Conservation (phyloP, 2,888 invertebrate genomes). For the Aricia artaxerxes region DNA sequence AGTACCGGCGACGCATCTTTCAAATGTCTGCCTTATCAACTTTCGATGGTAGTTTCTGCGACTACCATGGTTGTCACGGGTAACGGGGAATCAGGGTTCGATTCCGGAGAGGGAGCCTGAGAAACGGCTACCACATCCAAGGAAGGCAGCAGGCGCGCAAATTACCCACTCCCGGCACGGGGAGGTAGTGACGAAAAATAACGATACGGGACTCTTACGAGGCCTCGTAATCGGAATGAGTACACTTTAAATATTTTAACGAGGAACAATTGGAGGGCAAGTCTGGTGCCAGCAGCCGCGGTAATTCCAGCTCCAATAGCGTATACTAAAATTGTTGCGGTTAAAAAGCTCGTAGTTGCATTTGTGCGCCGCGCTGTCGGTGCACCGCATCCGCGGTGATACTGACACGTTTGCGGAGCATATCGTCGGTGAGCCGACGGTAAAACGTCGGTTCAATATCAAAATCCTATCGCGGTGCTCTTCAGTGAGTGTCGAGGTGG, state of each 20-base stretch:
- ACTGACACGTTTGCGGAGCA: constrained; percentile 50
- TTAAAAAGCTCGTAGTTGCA: constrained; percentile 83
- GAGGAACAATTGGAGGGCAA: constrained; percentile 84
- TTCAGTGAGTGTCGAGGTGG: constrained; percentile 40
- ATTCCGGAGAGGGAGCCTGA: constrained; percentile 87
- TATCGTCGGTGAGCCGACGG: constrained; percentile 54
- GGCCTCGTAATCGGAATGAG: constrained; percentile 80
- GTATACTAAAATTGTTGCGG: constrained; percentile 87
- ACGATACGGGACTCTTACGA: constrained; percentile 80
- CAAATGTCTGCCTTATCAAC: constrained; percentile 85
- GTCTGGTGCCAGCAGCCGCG: constrained; percentile 85
- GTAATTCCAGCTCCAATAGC: constrained; percentile 86
- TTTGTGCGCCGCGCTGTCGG: constrained; percentile 71
- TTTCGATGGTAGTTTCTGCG: constrained; percentile 84
- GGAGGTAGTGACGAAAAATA: constrained; percentile 84
- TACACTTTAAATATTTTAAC: constrained; percentile 80
- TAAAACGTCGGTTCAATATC: constrained; percentile 51
- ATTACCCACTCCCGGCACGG: constrained; percentile 49
- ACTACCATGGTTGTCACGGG: constrained; percentile 85
- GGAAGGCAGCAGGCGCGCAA: constrained; percentile 87
- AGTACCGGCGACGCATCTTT: constrained; percentile 81
- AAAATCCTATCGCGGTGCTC: constrained; percentile 51
- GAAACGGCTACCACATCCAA: constrained; percentile 86
- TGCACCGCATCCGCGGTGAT: constrained; percentile 60
- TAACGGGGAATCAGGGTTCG: constrained; percentile 88